Evolutionary conservation across 2,113 vertebrate species (phyloP).

Genomic region (Noturus placidus): DNA sequence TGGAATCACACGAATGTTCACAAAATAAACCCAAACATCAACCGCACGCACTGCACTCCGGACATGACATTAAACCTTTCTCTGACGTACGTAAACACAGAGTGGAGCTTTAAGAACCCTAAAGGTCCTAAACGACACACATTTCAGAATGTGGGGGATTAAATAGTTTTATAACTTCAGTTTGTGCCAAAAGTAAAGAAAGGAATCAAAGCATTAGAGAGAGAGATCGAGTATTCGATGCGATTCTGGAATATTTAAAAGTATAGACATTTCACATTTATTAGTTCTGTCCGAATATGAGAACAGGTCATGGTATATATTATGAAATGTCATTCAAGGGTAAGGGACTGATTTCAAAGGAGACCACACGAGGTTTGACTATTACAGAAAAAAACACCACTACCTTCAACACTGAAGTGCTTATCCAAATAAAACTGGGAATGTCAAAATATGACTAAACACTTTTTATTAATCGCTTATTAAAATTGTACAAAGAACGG

Average conservation of each 20-base stretch:
- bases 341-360: constrained; percentile 22
- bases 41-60: neutral
- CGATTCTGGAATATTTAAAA: neutral
- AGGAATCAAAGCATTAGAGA: neutral
- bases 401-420: neutral
- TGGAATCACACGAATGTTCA: constrained; percentile 19
- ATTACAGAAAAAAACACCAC: neutral
- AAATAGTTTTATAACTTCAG: neutral
- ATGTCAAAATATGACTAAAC: constrained; percentile 6
- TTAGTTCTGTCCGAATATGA: neutral
- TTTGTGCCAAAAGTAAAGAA: neutral
- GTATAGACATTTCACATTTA: neutral
- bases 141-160: neutral
- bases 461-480: neutral
- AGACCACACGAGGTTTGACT: neutral
- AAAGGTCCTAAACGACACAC: neutral
- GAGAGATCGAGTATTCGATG: neutral
- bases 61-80: neutral
- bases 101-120: neutral
- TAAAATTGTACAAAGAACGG: neutral
- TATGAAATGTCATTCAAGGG: neutral
- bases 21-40: constrained; percentile 14
- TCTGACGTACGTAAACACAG: neutral
- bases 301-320: neutral
- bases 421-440: constrained; percentile 4